These are phyloP conservation scores for Dinoponera quadriceps DNA, from an alignment of 1,140 invertebrate genomes.

Conservation along the genomic window DNA sequence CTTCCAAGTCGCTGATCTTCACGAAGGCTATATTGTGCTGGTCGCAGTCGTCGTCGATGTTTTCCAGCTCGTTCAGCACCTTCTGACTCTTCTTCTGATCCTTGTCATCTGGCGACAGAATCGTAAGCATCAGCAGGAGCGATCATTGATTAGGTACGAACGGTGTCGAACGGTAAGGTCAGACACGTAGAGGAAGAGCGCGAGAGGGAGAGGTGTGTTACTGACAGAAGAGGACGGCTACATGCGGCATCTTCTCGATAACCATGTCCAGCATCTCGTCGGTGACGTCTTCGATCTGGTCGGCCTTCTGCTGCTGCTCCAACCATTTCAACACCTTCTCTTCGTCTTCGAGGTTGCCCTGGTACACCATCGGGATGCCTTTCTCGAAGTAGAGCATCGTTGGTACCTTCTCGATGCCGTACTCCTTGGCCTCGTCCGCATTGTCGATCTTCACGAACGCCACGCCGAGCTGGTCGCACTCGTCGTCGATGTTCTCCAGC, in stretches of 20 bases:
- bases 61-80: constrained; percentile 94
- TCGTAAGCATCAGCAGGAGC: neutral
- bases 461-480: constrained; percentile 94
- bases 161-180: neutral
- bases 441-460: constrained; percentile 98
- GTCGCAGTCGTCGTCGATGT: constrained; percentile 97
- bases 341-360: constrained; percentile 96
- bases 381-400: constrained; percentile 96
- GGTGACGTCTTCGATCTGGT: constrained; percentile 97
- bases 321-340: constrained; percentile 96
- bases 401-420: constrained; percentile 95
- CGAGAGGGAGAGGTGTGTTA: constrained; percentile 72
- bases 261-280: constrained; percentile 97
- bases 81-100: constrained; percentile 96
- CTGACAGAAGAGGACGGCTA: constrained; percentile 96
- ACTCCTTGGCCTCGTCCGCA: constrained; percentile 94
- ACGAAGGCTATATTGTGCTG: constrained; percentile 96
- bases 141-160: neutral
- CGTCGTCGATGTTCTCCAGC: constrained; percentile 97
- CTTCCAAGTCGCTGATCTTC: constrained; percentile 95
- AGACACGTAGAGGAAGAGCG: neutral
- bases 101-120: constrained; percentile 91
- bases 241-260: constrained; percentile 94
- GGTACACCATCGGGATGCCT: constrained; percentile 94
- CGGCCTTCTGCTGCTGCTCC: constrained; percentile 92